Evolutionary conservation across 2,888 invertebrate genomes (phyloP).

Genomic region (Octonoba sinensis): DNA sequence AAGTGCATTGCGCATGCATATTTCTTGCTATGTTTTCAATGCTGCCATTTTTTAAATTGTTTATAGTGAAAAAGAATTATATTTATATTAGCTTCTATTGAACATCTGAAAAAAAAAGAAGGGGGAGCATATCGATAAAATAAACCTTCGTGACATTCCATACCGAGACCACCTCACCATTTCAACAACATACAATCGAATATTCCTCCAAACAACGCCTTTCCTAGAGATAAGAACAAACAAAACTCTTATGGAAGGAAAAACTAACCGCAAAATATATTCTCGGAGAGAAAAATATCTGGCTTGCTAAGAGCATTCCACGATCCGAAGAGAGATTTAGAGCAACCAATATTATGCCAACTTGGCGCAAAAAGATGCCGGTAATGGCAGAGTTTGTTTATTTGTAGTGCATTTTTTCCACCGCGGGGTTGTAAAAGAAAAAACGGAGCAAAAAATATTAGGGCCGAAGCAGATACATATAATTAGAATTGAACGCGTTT

Average conservation of each 20-base stretch:
- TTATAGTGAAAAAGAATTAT: no score
- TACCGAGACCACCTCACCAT: slow-evolving; percentile 5
- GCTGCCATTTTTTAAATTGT: no score
- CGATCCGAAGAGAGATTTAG: slow-evolving; percentile 38
- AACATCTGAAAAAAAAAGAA: no score
- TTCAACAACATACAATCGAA: not conserved
- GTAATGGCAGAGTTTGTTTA: slow-evolving; percentile 58
- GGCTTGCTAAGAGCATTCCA: slow-evolving; percentile 41
- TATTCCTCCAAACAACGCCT: not conserved
- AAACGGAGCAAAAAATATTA: slow-evolving; percentile 6
- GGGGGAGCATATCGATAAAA: no score
- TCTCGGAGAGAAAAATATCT: slow-evolving; percentile 3
- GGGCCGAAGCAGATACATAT: slow-evolving; percentile 28
- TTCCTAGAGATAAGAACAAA: not conserved
- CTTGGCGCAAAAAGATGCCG: slow-evolving; percentile 60
- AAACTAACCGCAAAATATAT: slow-evolving; percentile 6
- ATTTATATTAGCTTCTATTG: no score
- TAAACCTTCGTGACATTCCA: no score
- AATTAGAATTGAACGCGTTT: slow-evolving; percentile 54
- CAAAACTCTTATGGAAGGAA: slow-evolving; percentile 6
- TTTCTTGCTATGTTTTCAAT: no score
- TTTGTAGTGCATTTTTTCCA: slow-evolving; percentile 18
- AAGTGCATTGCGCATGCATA: no score
- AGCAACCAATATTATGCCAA: slow-evolving; percentile 62
- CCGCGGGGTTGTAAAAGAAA: not conserved